phyloP scores from a whole-genome alignment of 2,113 vertebrate genomes.

The Danio rerio region DNA sequence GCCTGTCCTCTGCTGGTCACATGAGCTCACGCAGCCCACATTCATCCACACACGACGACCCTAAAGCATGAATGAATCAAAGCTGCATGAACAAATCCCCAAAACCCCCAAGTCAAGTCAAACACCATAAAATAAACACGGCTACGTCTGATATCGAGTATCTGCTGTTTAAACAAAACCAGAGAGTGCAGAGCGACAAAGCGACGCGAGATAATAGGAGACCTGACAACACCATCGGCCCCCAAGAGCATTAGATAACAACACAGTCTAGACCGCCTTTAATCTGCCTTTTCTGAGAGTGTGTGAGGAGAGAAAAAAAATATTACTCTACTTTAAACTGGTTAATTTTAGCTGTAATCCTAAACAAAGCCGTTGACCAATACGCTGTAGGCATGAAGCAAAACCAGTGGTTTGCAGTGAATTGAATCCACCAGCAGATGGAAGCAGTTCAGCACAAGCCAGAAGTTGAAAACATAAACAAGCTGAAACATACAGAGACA shows the following conservation, averaged over 20 bases:
- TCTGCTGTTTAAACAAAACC: neutral
- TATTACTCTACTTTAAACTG: slow-evolving; percentile 56
- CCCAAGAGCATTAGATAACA: slow-evolving; percentile 27
- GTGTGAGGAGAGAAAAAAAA: slow-evolving; percentile 43
- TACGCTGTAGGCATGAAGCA: slow-evolving; percentile 42
- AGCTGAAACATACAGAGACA: neutral
- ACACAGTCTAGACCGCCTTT: slow-evolving; percentile 60
- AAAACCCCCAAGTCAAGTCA: neutral
- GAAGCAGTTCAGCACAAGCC: slow-evolving; percentile 54
- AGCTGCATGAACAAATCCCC: neutral
- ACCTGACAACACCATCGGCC: slow-evolving; percentile 4
- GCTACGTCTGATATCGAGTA: neutral
- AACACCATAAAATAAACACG: neutral
- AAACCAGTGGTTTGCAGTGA: neutral
- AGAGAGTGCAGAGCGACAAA: neutral
- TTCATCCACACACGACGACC: neutral
- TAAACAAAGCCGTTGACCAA: slow-evolving; percentile 60
- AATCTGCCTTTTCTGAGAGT: slow-evolving; percentile 17
- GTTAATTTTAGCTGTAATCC: slow-evolving; percentile 76
- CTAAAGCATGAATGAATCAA: neutral
- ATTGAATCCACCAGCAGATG: slow-evolving; percentile 66
- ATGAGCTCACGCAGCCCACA: neutral
- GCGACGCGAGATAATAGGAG: neutral
- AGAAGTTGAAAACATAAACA: neutral
- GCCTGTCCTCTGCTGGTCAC: slow-evolving; percentile 61